A percentile compares a stretch with the other conserved stretches of the same genome.
Evolutionary conservation across 2,797 vertebrate genomes (phyloP).

Genomic region (Balearica regulorum): DNA sequence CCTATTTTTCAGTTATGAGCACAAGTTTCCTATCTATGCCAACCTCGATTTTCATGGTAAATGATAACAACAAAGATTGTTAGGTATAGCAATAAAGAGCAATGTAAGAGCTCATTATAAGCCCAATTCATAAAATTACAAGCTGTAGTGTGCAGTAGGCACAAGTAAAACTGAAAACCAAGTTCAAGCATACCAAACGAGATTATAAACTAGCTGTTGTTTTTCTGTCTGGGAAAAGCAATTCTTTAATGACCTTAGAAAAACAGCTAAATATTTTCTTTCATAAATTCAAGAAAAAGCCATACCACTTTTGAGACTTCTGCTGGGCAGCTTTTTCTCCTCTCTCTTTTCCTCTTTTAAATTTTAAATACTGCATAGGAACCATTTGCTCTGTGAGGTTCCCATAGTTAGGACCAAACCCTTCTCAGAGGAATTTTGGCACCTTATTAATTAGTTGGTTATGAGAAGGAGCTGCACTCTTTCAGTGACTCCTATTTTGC

Average conservation of each 20-base stretch:
- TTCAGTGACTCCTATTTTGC: slow-evolving; percentile 78
- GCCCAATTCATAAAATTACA: not conserved
- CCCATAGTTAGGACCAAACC: slow-evolving; percentile 72
- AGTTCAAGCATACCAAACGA: not conserved
- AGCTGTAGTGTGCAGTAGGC: not conserved
- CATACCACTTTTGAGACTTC: slow-evolving; percentile 30
- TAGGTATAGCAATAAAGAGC: not conserved
- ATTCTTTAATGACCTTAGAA: slow-evolving; percentile 28
- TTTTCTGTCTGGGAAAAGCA: slow-evolving; percentile 31
- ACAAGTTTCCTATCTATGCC: not conserved
- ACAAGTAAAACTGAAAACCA: slow-evolving; percentile 27
- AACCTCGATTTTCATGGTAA: not conserved
- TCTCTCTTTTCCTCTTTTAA: slow-evolving; percentile 72
- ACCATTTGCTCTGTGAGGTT: slow-evolving; percentile 65
- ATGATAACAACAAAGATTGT: not conserved
- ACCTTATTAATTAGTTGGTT: slow-evolving; percentile 82
- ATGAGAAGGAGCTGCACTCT: slow-evolving; percentile 78
- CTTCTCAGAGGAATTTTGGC: slow-evolving; percentile 77
- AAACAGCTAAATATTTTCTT: slow-evolving; percentile 61
- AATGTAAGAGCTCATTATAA: slow-evolving; percentile 2
- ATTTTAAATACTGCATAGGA: slow-evolving; percentile 74
- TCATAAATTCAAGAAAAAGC: slow-evolving; percentile 47
- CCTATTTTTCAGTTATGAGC: not conserved
- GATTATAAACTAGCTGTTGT: slow-evolving; percentile 11
- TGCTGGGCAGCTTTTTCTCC: slow-evolving; percentile 44